A percentile compares a stretch with the other conserved stretches of the same genome.
phyloP scores from a whole-genome alignment of 53 echinoderm and acorn worm species.

The Arbacia lixula region DNA sequence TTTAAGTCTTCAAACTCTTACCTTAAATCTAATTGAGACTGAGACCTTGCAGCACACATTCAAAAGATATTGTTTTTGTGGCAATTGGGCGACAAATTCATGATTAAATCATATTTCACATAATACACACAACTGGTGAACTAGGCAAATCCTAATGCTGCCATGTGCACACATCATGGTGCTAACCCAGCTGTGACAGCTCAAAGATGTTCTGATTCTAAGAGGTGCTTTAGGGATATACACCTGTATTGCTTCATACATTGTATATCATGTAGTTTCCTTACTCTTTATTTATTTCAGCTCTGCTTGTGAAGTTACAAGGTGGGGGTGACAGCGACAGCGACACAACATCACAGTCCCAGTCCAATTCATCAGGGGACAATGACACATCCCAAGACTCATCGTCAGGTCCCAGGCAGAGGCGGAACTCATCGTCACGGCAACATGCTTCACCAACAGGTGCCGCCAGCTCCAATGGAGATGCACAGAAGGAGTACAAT shows the following conservation, averaged over 20 bases:
- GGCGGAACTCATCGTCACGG: slow-evolving; percentile 50
- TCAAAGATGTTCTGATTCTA: no score
- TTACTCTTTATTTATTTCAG: slow-evolving; percentile 55
- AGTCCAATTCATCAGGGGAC: slow-evolving; percentile 47
- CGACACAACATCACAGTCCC: slow-evolving; percentile 29
- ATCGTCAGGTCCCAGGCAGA: slow-evolving; percentile 43
- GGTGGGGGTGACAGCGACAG: slow-evolving; percentile 14
- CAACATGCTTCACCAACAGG: slow-evolving; percentile 31
- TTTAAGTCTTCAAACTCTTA: no score
- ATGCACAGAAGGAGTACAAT: slow-evolving; percentile 71
- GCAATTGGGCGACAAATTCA: no score
- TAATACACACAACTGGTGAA: no score
- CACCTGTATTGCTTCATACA: background rate
- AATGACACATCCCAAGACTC: background rate
- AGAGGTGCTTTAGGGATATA: background rate
- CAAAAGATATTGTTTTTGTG: no score
- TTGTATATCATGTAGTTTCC: background rate
- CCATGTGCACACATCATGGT: no score
- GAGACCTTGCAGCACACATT: no score
- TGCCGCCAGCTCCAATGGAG: slow-evolving; percentile 63
- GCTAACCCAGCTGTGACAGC: no score
- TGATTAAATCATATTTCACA: no score
- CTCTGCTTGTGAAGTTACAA: slow-evolving; percentile 49
- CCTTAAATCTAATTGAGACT: no score
- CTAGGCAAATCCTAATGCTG: no score